A percentile compares a stretch with the other conserved stretches of the same genome.
Evolutionary conservation across 2,888 invertebrate genomes (phyloP).

Genomic region (Dicycla oo): DNA sequence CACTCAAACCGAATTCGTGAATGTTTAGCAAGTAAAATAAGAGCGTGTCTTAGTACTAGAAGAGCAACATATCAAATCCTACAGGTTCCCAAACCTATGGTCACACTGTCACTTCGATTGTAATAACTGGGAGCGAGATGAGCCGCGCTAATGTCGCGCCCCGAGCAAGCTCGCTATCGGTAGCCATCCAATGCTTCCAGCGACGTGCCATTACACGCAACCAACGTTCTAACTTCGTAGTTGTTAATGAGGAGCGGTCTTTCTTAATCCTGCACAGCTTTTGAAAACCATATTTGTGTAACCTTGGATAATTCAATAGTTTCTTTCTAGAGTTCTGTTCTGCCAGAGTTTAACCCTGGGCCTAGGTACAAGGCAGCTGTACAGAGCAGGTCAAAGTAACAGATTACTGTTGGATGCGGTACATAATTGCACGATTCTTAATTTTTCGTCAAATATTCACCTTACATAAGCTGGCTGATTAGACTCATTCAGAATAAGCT

Average conservation of each 20-base stretch:
- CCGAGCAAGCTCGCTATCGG: conserved; percentile 81
- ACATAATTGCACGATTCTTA: neutral
- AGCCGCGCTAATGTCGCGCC: conserved; percentile 85
- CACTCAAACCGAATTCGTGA: too few species aligned
- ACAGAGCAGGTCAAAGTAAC: neutral
- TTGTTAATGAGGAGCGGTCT: conserved; percentile 12
- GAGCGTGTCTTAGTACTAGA: neutral
- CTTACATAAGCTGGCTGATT: too few species aligned
- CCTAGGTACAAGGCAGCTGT: neutral
- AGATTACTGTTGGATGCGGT: neutral
- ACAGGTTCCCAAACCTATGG: conserved; percentile 64
- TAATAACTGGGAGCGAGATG: conserved; percentile 80
- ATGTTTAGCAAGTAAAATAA: neutral
- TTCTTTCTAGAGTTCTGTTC: neutral
- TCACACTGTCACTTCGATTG: conserved; percentile 64
- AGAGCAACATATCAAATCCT: conserved; percentile 32
- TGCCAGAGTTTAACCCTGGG: neutral
- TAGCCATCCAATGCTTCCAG: conserved; percentile 73
- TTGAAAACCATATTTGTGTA: neutral
- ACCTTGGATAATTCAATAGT: neutral
- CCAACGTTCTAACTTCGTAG: conserved; percentile 13
- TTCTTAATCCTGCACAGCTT: neutral
- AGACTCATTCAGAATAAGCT: too few species aligned
- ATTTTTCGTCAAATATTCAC: too few species aligned
- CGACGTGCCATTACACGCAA: conserved; percentile 70